Conservation (phyloP, 2,888 invertebrate species). For the Amblyjoppa fuscipennis region DNA sequence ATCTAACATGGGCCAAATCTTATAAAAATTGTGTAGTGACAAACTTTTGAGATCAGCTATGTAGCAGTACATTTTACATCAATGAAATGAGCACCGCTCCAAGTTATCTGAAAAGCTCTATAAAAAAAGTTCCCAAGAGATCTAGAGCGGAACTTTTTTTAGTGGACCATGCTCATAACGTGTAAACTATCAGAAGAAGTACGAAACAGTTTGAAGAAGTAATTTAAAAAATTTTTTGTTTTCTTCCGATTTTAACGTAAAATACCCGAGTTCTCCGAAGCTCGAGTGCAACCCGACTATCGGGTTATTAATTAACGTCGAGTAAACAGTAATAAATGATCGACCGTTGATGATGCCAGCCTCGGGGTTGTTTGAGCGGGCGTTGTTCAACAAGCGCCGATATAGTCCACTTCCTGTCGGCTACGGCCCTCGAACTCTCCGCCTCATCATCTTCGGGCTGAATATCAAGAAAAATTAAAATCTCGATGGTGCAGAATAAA, state of each 20-base stretch:
- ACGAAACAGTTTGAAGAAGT: not conserved
- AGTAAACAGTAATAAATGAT: constrained; percentile 54
- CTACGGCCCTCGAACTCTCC: not conserved
- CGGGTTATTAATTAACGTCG: constrained; percentile 56
- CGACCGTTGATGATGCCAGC: constrained; percentile 21
- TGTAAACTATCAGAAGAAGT: not conserved
- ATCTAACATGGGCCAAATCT: too few relatives aligned
- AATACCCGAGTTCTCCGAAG: constrained; percentile 10
- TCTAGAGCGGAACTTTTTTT: too few relatives aligned
- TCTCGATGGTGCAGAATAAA: not conserved
- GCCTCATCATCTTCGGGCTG: not conserved
- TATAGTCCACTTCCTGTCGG: not conserved
- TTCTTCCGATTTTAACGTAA: constrained; percentile 8
- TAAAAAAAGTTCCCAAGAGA: too few relatives aligned
- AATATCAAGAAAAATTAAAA: not conserved
- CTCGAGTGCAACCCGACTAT: constrained; percentile 18
- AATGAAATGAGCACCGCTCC: too few relatives aligned
- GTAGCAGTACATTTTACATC: too few relatives aligned
- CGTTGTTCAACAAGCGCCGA: constrained; percentile 35
- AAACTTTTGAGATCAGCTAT: too few relatives aligned
- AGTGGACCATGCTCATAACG: too few relatives aligned
- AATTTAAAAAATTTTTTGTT: constrained; percentile 1
- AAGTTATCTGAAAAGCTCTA: too few relatives aligned
- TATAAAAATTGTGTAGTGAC: too few relatives aligned
- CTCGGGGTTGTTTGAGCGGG: not conserved